phyloP scores from a whole-genome alignment of 2,113 vertebrate genomes.

The Meriones unguiculatus region DNA sequence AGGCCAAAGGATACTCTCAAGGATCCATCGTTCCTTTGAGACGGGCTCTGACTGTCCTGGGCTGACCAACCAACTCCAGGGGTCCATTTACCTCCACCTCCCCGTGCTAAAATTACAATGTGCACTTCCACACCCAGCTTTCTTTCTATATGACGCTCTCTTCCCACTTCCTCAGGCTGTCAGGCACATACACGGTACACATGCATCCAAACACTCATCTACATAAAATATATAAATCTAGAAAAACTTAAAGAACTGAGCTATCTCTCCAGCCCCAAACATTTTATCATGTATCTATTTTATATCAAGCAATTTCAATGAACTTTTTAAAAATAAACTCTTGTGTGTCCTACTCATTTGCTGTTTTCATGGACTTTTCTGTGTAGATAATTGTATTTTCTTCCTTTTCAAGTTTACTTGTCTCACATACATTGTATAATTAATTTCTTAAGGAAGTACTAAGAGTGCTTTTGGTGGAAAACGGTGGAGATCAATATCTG shows the following conservation, averaged over 20 bases:
- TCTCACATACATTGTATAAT: neutral
- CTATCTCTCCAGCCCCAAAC: neutral
- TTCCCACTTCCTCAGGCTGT: neutral
- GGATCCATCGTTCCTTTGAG: neutral
- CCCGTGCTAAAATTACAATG: neutral
- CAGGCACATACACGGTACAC: neutral
- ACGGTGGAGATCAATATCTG: neutral
- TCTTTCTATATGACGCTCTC: neutral
- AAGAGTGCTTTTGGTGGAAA: neutral
- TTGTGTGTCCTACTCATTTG: constrained; percentile 45
- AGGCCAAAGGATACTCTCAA: neutral
- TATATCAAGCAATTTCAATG: neutral
- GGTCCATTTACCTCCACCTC: neutral
- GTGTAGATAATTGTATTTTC: neutral
- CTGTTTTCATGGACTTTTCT: constrained; percentile 32
- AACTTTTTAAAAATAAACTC: neutral
- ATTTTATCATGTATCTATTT: neutral
- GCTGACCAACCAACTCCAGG: neutral
- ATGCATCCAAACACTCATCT: neutral
- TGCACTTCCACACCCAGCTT: neutral
- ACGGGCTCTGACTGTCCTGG: neutral
- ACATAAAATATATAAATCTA: neutral
- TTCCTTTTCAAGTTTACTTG: neutral
- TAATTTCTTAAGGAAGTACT: neutral
- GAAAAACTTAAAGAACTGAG: neutral